These are phyloP conservation scores for Aphaenogaster floridana DNA, from an alignment of 1,140 invertebrate genomes.

Conservation along the genomic window DNA sequence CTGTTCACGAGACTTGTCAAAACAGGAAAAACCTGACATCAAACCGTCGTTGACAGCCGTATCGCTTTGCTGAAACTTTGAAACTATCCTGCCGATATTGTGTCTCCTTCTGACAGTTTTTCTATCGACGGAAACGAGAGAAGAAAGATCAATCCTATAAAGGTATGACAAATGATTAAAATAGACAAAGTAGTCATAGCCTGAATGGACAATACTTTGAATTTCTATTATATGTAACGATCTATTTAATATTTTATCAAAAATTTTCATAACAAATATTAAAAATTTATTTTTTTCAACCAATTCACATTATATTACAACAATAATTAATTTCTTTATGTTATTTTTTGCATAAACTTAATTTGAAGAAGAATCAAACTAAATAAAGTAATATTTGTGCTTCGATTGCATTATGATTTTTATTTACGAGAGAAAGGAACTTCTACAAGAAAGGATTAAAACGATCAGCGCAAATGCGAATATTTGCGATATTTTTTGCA, in stretches of 20 bases:
- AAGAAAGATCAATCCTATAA: not conserved
- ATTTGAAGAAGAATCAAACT: not conserved
- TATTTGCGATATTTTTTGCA: constrained; percentile 25
- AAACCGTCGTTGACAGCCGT: constrained; percentile 61
- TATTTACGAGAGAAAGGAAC: constrained; percentile 6
- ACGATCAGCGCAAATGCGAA: not conserved
- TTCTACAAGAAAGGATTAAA: not conserved
- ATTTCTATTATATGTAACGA: not conserved
- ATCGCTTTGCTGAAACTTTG: constrained; percentile 76
- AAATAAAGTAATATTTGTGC: not conserved
- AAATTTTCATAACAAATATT: constrained; percentile 2
- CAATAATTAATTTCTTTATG: not conserved
- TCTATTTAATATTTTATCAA: not conserved
- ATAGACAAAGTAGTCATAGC: not conserved
- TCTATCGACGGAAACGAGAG: constrained; percentile 23
- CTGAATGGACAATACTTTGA: not conserved
- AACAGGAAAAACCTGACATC: constrained; percentile 73
- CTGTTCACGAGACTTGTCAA: constrained; percentile 52
- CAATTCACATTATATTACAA: not conserved
- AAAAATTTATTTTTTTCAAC: not conserved
- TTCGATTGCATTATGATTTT: not conserved
- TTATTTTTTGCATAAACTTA: not conserved
- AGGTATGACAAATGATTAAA: constrained; percentile 10
- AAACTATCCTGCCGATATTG: constrained; percentile 64
- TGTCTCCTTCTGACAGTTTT: constrained; percentile 23